These are phyloP conservation scores for Platyscapa corneri DNA, from an alignment of 1,140 invertebrate genomes.

Conservation along the genomic window DNA sequence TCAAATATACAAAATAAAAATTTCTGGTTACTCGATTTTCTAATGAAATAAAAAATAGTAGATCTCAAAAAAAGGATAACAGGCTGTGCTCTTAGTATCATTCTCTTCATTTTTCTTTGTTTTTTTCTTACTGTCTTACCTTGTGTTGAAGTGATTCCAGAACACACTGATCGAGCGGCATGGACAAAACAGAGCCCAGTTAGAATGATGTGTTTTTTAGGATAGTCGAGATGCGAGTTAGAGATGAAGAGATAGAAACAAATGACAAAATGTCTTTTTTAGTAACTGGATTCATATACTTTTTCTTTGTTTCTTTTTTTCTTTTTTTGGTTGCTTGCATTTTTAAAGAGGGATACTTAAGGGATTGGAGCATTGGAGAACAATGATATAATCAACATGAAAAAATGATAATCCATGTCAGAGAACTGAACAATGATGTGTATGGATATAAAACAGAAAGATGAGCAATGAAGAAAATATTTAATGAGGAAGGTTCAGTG, in stretches of 20 bases:
- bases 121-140: conserved; percentile 80
- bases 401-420: conserved; percentile 41
- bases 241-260: conserved; percentile 66
- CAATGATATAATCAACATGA: conserved; percentile 48
- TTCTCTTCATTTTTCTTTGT: conserved; percentile 37
- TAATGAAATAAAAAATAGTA: conserved; percentile 40
- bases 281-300: conserved; percentile 39
- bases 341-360: background rate
- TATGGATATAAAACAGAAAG: conserved; percentile 59
- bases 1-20: conserved; percentile 53
- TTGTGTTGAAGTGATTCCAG: conserved; percentile 98
- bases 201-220: conserved; percentile 71
- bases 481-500: conserved; percentile 63
- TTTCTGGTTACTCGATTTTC: conserved; percentile 29
- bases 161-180: conserved; percentile 91
- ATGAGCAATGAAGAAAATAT: conserved; percentile 61
- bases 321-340: too few species aligned
- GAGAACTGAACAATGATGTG: conserved; percentile 49
- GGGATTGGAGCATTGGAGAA: background rate
- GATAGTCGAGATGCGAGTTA: conserved; percentile 54
- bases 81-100: conserved; percentile 52
- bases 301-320: conserved; percentile 27
- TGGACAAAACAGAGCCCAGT: conserved; percentile 77
- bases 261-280: conserved; percentile 56
- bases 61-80: conserved; percentile 49